Evolutionary conservation across 2,888 invertebrate genomes (phyloP), one percentile per base, ranked within the genome.

Genomic region (Orthosia cruda): DNA sequence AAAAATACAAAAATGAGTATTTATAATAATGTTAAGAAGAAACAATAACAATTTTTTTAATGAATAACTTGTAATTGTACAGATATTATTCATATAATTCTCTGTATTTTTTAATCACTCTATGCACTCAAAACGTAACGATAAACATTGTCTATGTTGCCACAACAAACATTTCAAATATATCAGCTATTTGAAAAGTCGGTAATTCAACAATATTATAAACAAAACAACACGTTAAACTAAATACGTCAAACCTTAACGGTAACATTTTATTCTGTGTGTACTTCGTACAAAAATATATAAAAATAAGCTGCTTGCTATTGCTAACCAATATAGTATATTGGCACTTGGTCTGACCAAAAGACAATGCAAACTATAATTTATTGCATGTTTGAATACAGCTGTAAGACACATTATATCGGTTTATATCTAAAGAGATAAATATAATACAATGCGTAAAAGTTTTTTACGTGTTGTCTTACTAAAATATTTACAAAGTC

Each of bases 1-100:
- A 63, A 80, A 69, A 57, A 59, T 71, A 73, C 16, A 63, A 77
- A 62, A 72, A 75, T 86, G 86, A 87, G 88, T 88, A 87, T 88
- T 86, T 80, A 83, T 81, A 78, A 80, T 68, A 76, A 78, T 65
- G 52, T 57, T 66, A 57, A 64, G 59, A 74, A 20, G 15, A 45
- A 40, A 59, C 12, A 9, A 45, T 20, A 20, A 61, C 45, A 61
- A n/a, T 20, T 15, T 15, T 20, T 40, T 45, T 16, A 15, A 61
- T 61, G 45, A 45, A 59, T 59, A 40, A 66, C 59, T 47, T 47
- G 55, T 20, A 68, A 79, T 55, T n/a, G 40, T 77, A 40, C 16
- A 47, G 55, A 49, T 62, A 20, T 47, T 62, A 58, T 57, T 65
- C 7, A 61, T 65, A 52, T 45, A 26, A 16, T 52, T 52, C 4